Evolutionary conservation across 2,113 vertebrate species (phyloP).

Genomic region (Fulmarus glacialis): DNA sequence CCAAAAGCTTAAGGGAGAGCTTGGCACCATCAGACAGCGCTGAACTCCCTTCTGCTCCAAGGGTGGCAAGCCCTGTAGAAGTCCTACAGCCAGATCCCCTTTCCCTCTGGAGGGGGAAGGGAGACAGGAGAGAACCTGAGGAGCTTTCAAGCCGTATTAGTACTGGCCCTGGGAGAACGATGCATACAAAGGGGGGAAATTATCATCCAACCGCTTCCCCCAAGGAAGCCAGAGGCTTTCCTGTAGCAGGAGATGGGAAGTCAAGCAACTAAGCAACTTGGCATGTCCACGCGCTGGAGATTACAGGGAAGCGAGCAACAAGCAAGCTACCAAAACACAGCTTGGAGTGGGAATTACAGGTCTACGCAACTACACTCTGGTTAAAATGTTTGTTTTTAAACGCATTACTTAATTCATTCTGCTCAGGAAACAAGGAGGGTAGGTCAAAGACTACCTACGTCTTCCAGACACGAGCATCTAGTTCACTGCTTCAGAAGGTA

Average conservation of each 20-base stretch:
- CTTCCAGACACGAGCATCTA: neutral
- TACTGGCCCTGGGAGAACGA: neutral
- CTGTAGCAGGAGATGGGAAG: neutral
- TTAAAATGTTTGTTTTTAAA: neutral
- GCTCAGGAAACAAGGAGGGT: neutral
- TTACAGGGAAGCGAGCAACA: neutral
- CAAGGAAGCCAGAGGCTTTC: neutral
- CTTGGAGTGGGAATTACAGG: neutral
- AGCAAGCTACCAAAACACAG: neutral
- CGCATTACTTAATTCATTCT: neutral
- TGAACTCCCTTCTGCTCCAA: neutral
- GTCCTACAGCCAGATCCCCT: neutral
- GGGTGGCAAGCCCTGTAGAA: accelerated
- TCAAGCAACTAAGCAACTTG: neutral
- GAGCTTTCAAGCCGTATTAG: neutral
- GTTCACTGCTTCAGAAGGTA: neutral
- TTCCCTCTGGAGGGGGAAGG: neutral
- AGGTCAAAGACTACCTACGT: neutral
- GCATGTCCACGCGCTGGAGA: accelerated
- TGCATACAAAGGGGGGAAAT: neutral
- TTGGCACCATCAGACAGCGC: accelerated
- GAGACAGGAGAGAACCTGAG: neutral
- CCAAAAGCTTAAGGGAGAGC: neutral
- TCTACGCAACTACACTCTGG: no score
- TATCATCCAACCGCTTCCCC: neutral